phyloP scores from a whole-genome alignment of 2,797 vertebrate species.

The Sorex maritimensis region DNA sequence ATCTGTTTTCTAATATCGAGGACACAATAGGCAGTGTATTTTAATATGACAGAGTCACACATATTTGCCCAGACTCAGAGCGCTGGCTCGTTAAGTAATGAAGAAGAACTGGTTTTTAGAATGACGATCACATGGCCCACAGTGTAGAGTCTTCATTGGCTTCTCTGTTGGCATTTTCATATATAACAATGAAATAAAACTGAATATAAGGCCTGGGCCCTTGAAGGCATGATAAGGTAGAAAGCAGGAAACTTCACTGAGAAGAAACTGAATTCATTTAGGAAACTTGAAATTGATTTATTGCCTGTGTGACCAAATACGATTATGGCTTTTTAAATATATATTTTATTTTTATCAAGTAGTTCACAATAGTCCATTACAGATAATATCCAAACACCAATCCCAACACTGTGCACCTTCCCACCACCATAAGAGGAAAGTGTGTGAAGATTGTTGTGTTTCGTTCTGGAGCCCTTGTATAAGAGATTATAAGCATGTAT shows the following conservation, averaged over 20 bases:
- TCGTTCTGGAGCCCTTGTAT: no score
- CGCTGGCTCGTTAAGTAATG: not conserved
- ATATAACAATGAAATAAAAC: not conserved
- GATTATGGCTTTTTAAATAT: not conserved
- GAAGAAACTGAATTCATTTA: slow-evolving; percentile 37
- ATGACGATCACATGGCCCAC: not conserved
- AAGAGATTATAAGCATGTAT: no score
- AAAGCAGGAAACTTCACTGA: not conserved
- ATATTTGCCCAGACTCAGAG: not conserved
- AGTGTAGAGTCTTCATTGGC: no score
- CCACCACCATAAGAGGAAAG: no score
- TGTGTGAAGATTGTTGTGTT: no score
- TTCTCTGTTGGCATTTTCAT: not conserved
- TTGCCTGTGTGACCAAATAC: slow-evolving; percentile 38
- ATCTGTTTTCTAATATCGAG: no score
- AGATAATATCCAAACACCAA: no score
- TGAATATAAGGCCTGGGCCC: not conserved
- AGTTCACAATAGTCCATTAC: no score
- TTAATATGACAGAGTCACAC: not conserved
- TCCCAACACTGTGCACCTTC: no score
- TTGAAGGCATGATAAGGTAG: not conserved
- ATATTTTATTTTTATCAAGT: no score
- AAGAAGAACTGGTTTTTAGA: slow-evolving; percentile 2
- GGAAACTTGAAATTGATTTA: slow-evolving; percentile 28
- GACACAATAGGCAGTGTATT: no score